Conservation (phyloP, 2,888 invertebrate species). For the Aromia moschata region DNA sequence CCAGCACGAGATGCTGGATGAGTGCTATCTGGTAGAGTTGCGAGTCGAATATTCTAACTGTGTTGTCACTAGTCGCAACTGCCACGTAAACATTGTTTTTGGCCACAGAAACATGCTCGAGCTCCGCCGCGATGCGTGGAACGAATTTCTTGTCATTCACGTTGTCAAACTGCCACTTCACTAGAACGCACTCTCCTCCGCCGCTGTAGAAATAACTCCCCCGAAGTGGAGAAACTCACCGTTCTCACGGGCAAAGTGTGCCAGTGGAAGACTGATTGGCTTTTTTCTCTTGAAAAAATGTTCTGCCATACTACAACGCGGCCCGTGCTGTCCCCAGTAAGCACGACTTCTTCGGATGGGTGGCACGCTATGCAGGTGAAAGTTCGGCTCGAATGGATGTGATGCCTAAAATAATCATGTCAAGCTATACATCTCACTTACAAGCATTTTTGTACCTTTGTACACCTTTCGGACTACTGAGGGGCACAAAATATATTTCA, state of each 20-base stretch:
- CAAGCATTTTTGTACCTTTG: conserved; percentile 29
- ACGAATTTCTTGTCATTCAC: conserved; percentile 68
- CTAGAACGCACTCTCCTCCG: conserved; percentile 81
- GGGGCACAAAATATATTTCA: conserved; percentile 43
- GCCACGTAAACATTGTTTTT: conserved; percentile 73
- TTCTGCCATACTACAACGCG: conserved; percentile 72
- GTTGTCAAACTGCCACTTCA: conserved; percentile 75
- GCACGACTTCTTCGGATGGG: conserved; percentile 71
- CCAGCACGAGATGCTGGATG: conserved; percentile 76
- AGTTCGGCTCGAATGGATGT: conserved; percentile 38
- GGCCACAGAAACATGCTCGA: conserved; percentile 70
- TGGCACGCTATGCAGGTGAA: conserved; percentile 75
- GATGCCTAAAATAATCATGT: conserved; percentile 37
- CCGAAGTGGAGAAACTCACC: conserved; percentile 71
- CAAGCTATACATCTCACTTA: conserved; percentile 5
- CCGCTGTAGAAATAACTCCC: conserved; percentile 78
- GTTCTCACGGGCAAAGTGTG: conserved; percentile 76
- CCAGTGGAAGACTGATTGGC: conserved; percentile 75
- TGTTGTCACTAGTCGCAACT: conserved; percentile 76
- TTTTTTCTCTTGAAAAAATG: conserved; percentile 54
- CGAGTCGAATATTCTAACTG: conserved; percentile 67
- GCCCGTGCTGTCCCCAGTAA: conserved; percentile 75
- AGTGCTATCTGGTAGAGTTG: conserved; percentile 65
- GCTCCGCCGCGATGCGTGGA: conserved; percentile 76
- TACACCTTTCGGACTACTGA: conserved; percentile 42